Percentiles rank a stretch among this genome's conserved stretches.
Evolutionary conservation across 2,797 vertebrate species (phyloP).

Genomic region (Chloroceryle amazona): DNA sequence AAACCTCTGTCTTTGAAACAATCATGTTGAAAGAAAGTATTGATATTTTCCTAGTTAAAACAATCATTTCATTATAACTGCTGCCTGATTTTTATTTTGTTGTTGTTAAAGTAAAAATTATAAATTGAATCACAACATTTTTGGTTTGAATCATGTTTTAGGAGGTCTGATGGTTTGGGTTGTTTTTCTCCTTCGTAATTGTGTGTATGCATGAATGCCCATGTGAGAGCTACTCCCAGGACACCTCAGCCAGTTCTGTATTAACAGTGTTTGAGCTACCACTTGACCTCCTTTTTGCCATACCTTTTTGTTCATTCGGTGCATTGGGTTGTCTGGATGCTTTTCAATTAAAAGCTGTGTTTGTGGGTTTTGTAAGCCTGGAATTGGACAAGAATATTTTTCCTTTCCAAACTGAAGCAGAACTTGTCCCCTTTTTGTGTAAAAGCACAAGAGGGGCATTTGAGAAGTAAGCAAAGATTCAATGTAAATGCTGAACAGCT

Average conservation of each 20-base stretch:
- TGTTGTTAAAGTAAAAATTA: not conserved
- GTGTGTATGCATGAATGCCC: not conserved
- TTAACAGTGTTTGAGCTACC: not conserved
- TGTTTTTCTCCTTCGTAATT: not conserved
- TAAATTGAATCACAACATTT: not conserved
- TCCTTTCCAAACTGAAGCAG: not conserved
- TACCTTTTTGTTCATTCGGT: not conserved
- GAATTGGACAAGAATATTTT: not conserved
- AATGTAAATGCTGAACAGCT: not conserved
- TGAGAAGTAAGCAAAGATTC: not conserved
- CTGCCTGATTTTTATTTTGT: not conserved
- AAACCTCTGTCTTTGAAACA: not conserved
- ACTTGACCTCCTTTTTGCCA: constrained; percentile 5
- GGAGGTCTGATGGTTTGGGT: not conserved
- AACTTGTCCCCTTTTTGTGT: not conserved
- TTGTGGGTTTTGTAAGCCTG: not conserved
- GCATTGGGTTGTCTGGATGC: not conserved
- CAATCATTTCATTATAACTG: not conserved
- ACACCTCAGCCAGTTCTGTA: not conserved
- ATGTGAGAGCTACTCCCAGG: not conserved
- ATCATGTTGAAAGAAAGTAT: not conserved
- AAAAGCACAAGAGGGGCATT: not conserved
- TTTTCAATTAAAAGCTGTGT: not conserved
- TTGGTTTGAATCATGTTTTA: not conserved
- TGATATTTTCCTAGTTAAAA: not conserved